Base-by-base conservation (phyloP, 2,888 invertebrate species). In the Heliconius cydno region DNA sequence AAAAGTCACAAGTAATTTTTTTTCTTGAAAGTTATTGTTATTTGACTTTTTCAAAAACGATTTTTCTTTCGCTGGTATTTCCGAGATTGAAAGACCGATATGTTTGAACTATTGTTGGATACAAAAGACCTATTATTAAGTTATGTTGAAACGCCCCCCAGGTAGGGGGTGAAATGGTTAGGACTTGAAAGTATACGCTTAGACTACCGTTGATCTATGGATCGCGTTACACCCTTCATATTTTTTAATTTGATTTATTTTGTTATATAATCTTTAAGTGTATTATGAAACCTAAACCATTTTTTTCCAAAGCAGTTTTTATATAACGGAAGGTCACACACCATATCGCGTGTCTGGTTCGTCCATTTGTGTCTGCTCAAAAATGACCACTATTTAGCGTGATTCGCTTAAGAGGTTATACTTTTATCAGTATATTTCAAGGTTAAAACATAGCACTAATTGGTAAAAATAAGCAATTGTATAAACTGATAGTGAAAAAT, bases 281-380 rank as follows among this genome's bases (percentile, higher is more conserved):
- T 52, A 72, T 12, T 19, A 68, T 28, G 67, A 70, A 70, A 70
- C 30, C 68, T 81, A 68, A 15, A 74, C 28, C 13, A 65, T 67
- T 72, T 46, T 65, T 78, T 71, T 78, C 70, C 28, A 63, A 30
- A 73, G 38, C 68, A 68, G 38, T 60, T 78, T 79, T 41, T 77
- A 76, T 79, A 77, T 79, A 77, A 79, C 71, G 60, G 41, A 76
- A 81, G 76, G 68, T 52, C 74, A 74, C 76, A 72, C 75, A 70
- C 68, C 41, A 83, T 80, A 82, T 87, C 83, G 87, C 87, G 86
- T 87, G 87, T 76, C 65, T 13, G 83, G 46, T 84, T 74, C 86
- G 79, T 85, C 87, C 81, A 79, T 79, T 79, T 78, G 60, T 79
- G 82, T 79, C 83, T 77, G 81, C 83, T 81, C 79, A 81, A 84